These are phyloP conservation scores for Meteorus colon DNA, from an alignment of 2,888 invertebrate genomes.

Conservation along the genomic window DNA sequence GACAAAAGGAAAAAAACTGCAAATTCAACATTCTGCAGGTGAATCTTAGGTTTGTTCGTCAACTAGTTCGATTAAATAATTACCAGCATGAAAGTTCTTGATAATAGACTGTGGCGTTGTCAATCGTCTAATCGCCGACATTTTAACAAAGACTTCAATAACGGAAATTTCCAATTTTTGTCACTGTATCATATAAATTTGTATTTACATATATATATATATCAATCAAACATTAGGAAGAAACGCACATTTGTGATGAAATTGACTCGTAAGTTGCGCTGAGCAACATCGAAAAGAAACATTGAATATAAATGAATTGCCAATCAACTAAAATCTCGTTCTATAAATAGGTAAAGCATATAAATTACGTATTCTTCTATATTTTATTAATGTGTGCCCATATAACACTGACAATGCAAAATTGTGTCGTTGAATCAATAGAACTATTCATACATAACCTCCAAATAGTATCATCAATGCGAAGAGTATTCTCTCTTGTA, in stretches of 20 bases:
- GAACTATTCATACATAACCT: neutral
- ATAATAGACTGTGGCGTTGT: neutral
- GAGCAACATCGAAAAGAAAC: neutral
- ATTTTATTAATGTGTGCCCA: neutral
- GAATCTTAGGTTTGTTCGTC: constrained; percentile 27
- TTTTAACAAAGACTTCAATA: constrained; percentile 10
- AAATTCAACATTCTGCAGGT: neutral
- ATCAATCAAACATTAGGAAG: neutral
- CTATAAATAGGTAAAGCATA: neutral
- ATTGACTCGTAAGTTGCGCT: neutral
- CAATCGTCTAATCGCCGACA: constrained; percentile 21
- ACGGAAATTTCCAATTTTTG: constrained; percentile 14
- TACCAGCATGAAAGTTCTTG: constrained; percentile 36
- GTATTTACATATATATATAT: neutral
- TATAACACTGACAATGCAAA: neutral
- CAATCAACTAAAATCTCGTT: neutral
- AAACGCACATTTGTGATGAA: constrained; percentile 56
- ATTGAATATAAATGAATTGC: constrained; percentile 40
- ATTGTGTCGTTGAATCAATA: neutral
- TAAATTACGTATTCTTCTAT: neutral
- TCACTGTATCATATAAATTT: constrained; percentile 27
- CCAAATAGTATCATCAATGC: neutral
- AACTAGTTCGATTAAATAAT: constrained; percentile 29
- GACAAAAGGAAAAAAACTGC: constrained; percentile 18
- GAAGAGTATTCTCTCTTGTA: neutral